phyloP scores from a whole-genome alignment of 2,888 invertebrate genomes.

The Malthinus flaveolus region DNA sequence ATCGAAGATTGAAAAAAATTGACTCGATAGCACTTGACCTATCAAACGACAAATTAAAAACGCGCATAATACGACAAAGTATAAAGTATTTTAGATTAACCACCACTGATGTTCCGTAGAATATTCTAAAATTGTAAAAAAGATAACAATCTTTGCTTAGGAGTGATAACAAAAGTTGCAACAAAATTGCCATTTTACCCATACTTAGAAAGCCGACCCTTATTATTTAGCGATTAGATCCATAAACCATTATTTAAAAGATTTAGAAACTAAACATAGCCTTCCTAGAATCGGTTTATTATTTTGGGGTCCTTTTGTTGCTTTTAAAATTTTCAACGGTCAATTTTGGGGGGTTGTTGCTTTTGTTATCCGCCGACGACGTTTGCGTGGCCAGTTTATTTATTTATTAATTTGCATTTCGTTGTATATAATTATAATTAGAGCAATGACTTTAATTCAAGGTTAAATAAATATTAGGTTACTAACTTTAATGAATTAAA shows the following conservation, averaged over 20 bases:
- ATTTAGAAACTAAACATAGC: neutral
- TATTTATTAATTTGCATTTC: too few relatives aligned
- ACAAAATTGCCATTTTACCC: neutral
- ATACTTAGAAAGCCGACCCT: neutral
- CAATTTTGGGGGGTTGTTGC: too few relatives aligned
- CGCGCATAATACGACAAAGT: neutral
- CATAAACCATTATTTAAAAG: neutral
- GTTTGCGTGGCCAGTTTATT: too few relatives aligned
- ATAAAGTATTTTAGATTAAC: neutral
- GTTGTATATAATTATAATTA: conserved; percentile 6
- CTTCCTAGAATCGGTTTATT: neutral
- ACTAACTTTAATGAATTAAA: conserved; percentile 2
- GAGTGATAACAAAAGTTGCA: conserved; percentile 3
- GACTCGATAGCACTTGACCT: too few relatives aligned
- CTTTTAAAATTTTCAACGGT: too few relatives aligned
- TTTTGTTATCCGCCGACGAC: too few relatives aligned
- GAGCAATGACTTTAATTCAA: conserved; percentile 18
- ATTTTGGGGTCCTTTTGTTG: too few relatives aligned
- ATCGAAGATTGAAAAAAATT: too few relatives aligned
- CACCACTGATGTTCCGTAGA: neutral
- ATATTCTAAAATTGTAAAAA: too few relatives aligned
- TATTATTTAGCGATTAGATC: neutral
- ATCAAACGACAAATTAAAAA: too few relatives aligned
- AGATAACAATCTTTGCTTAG: neutral
- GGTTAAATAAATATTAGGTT: conserved; percentile 22